Evolutionary conservation across 2,113 vertebrate genomes (phyloP).

Genomic region (Lepus europaeus): DNA sequence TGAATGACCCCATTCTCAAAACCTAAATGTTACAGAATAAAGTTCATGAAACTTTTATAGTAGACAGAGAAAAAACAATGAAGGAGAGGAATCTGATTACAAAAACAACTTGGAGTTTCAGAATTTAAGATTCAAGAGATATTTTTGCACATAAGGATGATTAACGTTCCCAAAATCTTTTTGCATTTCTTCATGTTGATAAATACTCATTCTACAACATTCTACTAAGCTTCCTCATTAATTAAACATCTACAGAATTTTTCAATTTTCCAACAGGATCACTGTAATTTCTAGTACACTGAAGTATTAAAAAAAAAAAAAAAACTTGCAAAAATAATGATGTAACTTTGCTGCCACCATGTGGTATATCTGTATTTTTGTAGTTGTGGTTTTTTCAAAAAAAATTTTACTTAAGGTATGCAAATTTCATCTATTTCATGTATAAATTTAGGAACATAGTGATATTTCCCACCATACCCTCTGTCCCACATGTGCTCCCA

Average conservation of each 20-base stretch:
- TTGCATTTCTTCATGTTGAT: background rate
- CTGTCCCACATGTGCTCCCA: too few relatives aligned
- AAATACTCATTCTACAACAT: background rate
- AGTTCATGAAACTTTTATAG: background rate
- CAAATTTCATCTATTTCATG: too few relatives aligned
- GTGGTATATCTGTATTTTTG: constrained; percentile 39
- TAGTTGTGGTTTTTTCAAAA: background rate
- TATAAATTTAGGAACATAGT: too few relatives aligned
- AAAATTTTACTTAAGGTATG: background rate
- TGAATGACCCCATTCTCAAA: constrained; percentile 14
- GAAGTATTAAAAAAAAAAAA: rapidly evolving
- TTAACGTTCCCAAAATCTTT: background rate
- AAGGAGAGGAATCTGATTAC: constrained; percentile 15
- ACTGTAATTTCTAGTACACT: background rate
- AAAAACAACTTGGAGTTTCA: background rate
- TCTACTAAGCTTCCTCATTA: background rate
- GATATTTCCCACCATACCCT: too few relatives aligned
- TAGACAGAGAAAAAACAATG: background rate
- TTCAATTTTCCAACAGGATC: background rate
- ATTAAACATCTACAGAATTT: constrained; percentile 14
- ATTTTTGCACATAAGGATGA: constrained; percentile 37
- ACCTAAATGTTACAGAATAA: constrained; percentile 32
- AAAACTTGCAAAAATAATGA: background rate
- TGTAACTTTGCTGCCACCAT: constrained; percentile 73
- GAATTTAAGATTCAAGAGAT: background rate